Percentiles rank a stretch among this genome's conserved stretches.
Evolutionary conservation across 2,888 invertebrate genomes (phyloP).

Genomic region (Hofmannophila pseudospretella): DNA sequence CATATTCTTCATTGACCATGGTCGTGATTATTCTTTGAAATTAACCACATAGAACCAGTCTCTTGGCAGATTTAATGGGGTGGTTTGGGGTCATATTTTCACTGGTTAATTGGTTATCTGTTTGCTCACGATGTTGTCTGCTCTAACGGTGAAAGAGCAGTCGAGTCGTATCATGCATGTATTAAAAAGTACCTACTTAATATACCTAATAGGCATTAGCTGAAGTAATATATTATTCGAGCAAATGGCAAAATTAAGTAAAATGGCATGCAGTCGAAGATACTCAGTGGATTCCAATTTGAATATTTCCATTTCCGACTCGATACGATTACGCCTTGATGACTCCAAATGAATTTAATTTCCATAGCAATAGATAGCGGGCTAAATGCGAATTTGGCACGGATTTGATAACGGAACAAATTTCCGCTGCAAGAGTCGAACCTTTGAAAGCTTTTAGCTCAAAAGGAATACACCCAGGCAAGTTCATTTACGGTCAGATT

Average conservation of each 20-base stretch:
- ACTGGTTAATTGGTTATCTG: no score
- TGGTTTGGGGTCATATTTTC: no score
- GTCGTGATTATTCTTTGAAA: no score
- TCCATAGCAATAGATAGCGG: constrained; percentile 10
- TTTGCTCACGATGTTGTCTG: no score
- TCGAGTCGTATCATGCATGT: no score
- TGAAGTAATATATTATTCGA: background rate
- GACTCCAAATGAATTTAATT: constrained; percentile 16
- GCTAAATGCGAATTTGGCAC: constrained; percentile 32
- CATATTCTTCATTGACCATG: no score
- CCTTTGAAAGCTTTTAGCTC: constrained; percentile 12
- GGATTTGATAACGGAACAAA: constrained; percentile 40
- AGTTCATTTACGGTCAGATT: background rate
- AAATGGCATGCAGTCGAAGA: background rate
- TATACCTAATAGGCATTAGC: no score
- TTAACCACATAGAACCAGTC: no score
- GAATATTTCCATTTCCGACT: constrained; percentile 12
- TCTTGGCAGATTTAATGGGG: no score
- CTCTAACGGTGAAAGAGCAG: no score
- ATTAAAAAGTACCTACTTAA: no score
- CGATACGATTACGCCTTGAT: constrained; percentile 13
- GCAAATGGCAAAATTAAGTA: background rate
- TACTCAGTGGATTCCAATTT: background rate
- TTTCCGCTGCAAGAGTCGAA: constrained; percentile 35
- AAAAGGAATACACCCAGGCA: background rate